phyloP scores from a whole-genome alignment of 2,888 invertebrate species.

The Drosophila paranaensis region DNA sequence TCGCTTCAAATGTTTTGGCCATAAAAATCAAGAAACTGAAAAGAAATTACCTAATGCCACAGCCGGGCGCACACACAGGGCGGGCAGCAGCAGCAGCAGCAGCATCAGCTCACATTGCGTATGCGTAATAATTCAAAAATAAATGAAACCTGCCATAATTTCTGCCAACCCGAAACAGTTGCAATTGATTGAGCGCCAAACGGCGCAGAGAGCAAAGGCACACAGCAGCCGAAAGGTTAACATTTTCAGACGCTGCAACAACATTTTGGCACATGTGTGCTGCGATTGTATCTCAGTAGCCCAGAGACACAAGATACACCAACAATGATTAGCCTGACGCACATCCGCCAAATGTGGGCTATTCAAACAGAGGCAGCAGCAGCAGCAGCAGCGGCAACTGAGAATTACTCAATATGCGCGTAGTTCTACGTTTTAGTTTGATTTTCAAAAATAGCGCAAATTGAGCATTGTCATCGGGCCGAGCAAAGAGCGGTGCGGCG shows the following conservation, averaged over 20 bases:
- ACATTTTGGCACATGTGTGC: slow-evolving; percentile 59
- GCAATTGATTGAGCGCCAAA: slow-evolving; percentile 49
- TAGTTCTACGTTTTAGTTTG: slow-evolving; percentile 40
- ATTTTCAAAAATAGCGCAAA: slow-evolving; percentile 71
- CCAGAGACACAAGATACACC: slow-evolving; percentile 31
- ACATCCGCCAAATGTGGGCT: slow-evolving; percentile 73
- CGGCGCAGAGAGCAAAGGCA: slow-evolving; percentile 3
- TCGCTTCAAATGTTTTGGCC: slow-evolving; percentile 42
- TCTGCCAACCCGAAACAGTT: slow-evolving; percentile 29
- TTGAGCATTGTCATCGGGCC: slow-evolving; percentile 68
- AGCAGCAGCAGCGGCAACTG: slow-evolving; percentile 8
- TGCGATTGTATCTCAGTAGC: slow-evolving; percentile 29
- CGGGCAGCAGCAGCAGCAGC: too few relatives aligned
- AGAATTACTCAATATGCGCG: slow-evolving; percentile 63
- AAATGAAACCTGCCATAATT: slow-evolving; percentile 59
- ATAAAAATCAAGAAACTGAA: slow-evolving; percentile 40
- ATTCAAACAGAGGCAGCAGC: slow-evolving; percentile 45
- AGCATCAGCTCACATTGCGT: slow-evolving; percentile 46
- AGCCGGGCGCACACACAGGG: slow-evolving; percentile 39
- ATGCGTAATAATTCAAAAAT: slow-evolving; percentile 78
- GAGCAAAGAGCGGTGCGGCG: slow-evolving; percentile 24
- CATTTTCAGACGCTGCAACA: slow-evolving; percentile 59
- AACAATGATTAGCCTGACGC: slow-evolving; percentile 64
- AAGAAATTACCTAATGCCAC: slow-evolving; percentile 72
- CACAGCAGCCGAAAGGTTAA: slow-evolving; percentile 42